Evolutionary conservation across 1,140 invertebrate genomes (phyloP).

Genomic region (Hirudo medicinalis): DNA sequence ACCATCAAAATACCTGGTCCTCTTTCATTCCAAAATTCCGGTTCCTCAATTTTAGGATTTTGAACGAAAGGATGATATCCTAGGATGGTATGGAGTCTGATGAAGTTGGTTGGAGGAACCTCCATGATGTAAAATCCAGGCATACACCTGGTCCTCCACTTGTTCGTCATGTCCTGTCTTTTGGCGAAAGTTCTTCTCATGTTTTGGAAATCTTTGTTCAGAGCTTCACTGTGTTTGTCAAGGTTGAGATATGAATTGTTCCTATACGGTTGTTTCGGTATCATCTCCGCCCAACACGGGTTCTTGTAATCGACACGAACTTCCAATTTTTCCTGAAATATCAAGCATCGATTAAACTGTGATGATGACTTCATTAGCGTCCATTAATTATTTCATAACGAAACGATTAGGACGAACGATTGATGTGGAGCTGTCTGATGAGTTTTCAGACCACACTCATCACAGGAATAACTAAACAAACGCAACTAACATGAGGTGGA

Average conservation of each 20-base stretch:
- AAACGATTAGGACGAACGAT: too few species aligned
- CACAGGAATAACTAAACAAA: too few species aligned
- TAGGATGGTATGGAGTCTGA: slow-evolving; percentile 2
- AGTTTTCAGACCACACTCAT: too few species aligned
- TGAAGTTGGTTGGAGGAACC: neutral
- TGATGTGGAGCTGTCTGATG: too few species aligned
- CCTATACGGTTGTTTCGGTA: slow-evolving; percentile 12
- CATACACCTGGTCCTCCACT: slow-evolving; percentile 7
- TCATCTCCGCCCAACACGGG: slow-evolving; percentile 14
- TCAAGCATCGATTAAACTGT: too few species aligned
- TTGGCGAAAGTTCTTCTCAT: slow-evolving; percentile 6
- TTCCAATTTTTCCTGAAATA: too few species aligned
- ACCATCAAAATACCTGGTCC: slow-evolving; percentile 1
- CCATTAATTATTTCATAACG: too few species aligned
- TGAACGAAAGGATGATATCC: slow-evolving; percentile 6
- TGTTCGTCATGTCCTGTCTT: neutral
- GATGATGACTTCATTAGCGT: too few species aligned
- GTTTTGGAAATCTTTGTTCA: slow-evolving; percentile 3
- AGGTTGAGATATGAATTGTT: slow-evolving; percentile 12
- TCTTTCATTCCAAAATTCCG: slow-evolving; percentile 16
- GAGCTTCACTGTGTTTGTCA: too few species aligned
- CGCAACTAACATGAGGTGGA: too few species aligned
- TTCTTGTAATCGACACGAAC: neutral
- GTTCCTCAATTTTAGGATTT: slow-evolving; percentile 13
- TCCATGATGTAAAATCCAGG: slow-evolving; percentile 17